Base-by-base conservation (phyloP, 92 coral and sea anemone species). In the Pocillopora grandis region DNA sequence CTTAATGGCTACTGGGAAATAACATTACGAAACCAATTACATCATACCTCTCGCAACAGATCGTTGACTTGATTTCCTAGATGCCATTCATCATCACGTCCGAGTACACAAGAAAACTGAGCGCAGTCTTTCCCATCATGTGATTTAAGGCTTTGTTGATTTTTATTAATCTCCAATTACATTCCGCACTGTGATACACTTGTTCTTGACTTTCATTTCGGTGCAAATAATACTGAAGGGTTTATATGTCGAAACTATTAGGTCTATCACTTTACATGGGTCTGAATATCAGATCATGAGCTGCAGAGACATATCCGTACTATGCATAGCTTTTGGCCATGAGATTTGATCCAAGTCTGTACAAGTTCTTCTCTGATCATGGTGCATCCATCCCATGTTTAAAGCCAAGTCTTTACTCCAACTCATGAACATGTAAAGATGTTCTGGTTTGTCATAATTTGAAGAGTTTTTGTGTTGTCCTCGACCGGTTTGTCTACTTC, bases 11-110 rank as follows among this genome's bases (percentile, higher is more conserved):
- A 75, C 48, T 83, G 80, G 9, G 74, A 33, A 72, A 80, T 19
- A 73, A 6, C 1, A 75, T 80, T 17, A 74, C 80, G 10, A 83
- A 83, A 56, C 63, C 74, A 0, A 11, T 10, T 10, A 55, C 52
- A 76, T 10, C 66, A 56, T 13, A 84, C 55, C 21, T 84, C 82
- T 0, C 81, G 60, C 80, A 84, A 49, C 81, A 84, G 23, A 70
- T 78, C 84, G n/a, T 36, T 71, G 13, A 72, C 71, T 62, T 71
- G 84, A 48, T 70, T 70, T 2, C 84, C 84, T 35, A 79, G 9
- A 77, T 60, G 5, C 81, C 11, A 27, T 27, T 27, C 31, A 27
- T 27, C 31, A 27, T 27, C 31, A 27, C 31, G 31, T 27, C 31
- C 31, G 31, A 55, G 56, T 77, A 77, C 23, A 77, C 71, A 9